phyloP scores from a whole-genome alignment of 2,888 invertebrate genomes.

The Mythimna impura region DNA sequence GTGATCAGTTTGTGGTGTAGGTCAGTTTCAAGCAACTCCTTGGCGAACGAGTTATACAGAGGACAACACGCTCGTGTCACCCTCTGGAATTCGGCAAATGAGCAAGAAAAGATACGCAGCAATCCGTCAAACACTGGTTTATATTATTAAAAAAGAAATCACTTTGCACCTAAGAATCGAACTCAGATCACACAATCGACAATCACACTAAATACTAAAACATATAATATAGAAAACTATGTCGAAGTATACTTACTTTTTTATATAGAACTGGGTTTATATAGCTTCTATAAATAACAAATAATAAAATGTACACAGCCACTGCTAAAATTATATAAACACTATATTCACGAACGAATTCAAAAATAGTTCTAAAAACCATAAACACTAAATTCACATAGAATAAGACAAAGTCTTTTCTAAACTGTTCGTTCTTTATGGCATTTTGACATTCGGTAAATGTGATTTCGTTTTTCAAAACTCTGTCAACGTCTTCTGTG shows the following conservation, averaged over 20 bases:
- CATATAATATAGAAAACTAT: not conserved
- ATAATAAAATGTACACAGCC: conserved; percentile 67
- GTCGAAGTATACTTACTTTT: conserved; percentile 72
- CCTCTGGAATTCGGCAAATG: too few relatives aligned
- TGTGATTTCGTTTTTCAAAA: conserved; percentile 30
- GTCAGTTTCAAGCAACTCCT: too few relatives aligned
- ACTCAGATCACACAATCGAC: not conserved
- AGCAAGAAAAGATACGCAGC: too few relatives aligned
- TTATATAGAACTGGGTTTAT: conserved; percentile 75
- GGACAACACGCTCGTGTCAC: too few relatives aligned
- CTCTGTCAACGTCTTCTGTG: not conserved
- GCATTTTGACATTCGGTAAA: conserved; percentile 48
- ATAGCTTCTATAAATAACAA: conserved; percentile 75
- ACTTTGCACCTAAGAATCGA: not conserved
- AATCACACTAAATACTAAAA: not conserved
- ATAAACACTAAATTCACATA: conserved; percentile 62
- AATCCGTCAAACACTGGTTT: too few relatives aligned
- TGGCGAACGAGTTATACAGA: too few relatives aligned
- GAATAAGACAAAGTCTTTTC: conserved; percentile 58
- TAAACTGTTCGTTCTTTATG: conserved; percentile 27
- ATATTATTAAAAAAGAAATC: too few relatives aligned
- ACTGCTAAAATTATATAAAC: conserved; percentile 63
- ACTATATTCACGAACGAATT: conserved; percentile 63
- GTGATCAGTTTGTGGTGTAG: too few relatives aligned
- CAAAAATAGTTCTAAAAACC: conserved; percentile 52